These are phyloP conservation scores for Zygaena filipendulae DNA, from an alignment of 2,888 invertebrate species.

Conservation along the genomic window DNA sequence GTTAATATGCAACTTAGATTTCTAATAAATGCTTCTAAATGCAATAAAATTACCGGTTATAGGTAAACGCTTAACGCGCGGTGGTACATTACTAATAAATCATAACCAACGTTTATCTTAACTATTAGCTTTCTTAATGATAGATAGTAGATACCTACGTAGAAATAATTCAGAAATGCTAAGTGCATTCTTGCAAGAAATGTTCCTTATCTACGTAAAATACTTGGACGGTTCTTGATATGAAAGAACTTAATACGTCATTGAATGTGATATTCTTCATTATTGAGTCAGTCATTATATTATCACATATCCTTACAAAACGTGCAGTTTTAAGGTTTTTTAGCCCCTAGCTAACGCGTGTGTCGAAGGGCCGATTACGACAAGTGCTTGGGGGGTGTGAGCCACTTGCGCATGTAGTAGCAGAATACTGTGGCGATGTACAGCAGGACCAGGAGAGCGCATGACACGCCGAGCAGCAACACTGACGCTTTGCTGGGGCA, in stretches of 20 bases:
- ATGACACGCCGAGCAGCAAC: slow-evolving; percentile 90
- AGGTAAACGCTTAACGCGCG: slow-evolving; percentile 54
- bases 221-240: no score
- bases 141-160: no score
- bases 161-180: no score
- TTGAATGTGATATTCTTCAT: no score
- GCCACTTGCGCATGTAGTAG: slow-evolving; percentile 94
- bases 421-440: slow-evolving; percentile 93
- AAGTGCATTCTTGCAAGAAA: no score
- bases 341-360: slow-evolving; percentile 15
- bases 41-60: slow-evolving; percentile 52
- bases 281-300: not conserved
- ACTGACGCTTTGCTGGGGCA: slow-evolving; percentile 94
- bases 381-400: slow-evolving; percentile 85
- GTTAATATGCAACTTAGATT: no score
- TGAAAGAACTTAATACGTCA: no score
- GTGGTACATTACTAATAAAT: slow-evolving; percentile 51
- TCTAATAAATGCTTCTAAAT: slow-evolving; percentile 34
- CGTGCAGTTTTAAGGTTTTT: slow-evolving; percentile 15
- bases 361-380: slow-evolving; percentile 30
- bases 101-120: no score
- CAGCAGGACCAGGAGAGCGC: slow-evolving; percentile 87
- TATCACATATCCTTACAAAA: slow-evolving; percentile 14
- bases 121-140: no score
- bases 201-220: no score